Percentiles rank a stretch among this genome's conserved stretches.
Conservation (phyloP, 1,140 invertebrate genomes). For the Hylaeus anthracinus region DNA sequence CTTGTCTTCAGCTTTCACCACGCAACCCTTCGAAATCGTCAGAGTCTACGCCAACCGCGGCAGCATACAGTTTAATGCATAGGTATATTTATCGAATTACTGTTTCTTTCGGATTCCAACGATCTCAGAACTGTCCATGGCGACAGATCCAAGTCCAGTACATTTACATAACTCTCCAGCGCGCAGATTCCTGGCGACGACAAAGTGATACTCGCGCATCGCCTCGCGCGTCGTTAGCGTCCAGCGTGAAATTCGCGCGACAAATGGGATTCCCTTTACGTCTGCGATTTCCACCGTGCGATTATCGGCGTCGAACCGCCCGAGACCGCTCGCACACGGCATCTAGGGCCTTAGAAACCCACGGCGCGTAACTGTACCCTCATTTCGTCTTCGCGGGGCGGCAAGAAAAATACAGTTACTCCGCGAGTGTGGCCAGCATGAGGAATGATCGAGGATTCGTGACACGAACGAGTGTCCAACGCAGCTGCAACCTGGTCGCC, state of each 20-base stretch:
- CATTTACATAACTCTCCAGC: no score
- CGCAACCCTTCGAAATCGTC: no score
- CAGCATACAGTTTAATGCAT: no score
- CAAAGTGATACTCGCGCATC: no score
- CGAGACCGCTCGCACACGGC: not conserved
- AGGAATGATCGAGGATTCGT: conserved; percentile 18
- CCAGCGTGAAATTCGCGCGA: not conserved
- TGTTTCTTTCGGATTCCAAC: no score
- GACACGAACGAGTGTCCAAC: conserved; percentile 5
- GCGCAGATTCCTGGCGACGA: no score
- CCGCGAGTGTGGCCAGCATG: conserved; percentile 27
- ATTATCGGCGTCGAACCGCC: conserved; percentile 17
- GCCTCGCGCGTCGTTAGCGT: no score
- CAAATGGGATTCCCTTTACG: conserved; percentile 17
- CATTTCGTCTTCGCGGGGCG: not conserved
- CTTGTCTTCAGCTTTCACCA: no score
- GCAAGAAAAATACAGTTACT: conserved; percentile 42
- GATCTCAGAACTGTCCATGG: no score
- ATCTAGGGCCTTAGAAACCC: not conserved
- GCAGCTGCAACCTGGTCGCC: not conserved
- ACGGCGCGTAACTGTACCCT: conserved; percentile 15
- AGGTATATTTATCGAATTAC: no score
- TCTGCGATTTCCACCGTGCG: conserved; percentile 8
- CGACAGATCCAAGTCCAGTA: no score
- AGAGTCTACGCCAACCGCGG: no score